phyloP scores from a whole-genome alignment of 2,888 invertebrate genomes.

The Euproctis similis region DNA sequence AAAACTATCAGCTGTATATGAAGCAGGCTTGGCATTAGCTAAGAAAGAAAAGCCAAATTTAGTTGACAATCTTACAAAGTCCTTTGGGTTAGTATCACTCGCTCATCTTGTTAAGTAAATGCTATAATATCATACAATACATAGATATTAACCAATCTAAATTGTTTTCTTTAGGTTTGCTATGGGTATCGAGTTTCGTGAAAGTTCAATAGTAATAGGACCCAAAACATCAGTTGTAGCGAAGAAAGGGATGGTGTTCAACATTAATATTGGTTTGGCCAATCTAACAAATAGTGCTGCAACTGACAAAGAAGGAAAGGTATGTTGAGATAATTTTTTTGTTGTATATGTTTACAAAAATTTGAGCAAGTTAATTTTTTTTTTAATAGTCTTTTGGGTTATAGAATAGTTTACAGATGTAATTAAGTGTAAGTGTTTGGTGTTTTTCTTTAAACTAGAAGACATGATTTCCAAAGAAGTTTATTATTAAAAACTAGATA shows the following conservation, averaged over 20 bases:
- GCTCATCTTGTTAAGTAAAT: too few relatives aligned
- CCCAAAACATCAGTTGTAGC: constrained; percentile 88
- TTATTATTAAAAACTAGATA: too few relatives aligned
- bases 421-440: too few relatives aligned
- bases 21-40: constrained; percentile 85
- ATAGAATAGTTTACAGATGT: too few relatives aligned
- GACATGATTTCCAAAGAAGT: too few relatives aligned
- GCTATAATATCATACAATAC: too few relatives aligned
- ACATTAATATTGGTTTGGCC: constrained; percentile 93
- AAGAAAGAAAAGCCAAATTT: constrained; percentile 91
- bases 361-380: too few relatives aligned
- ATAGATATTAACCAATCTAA: too few relatives aligned
- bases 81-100: constrained; percentile 85
- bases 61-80: constrained; percentile 93
- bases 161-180: constrained; percentile 79
- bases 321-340: too few relatives aligned
- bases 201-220: constrained; percentile 93
- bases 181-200: constrained; percentile 98
- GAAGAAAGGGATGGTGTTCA: constrained; percentile 97
- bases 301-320: constrained; percentile 90
- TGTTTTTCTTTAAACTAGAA: too few relatives aligned
- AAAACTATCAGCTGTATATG: constrained; percentile 91
- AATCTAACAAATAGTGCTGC: constrained; percentile 88
- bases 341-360: too few relatives aligned
- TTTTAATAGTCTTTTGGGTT: too few relatives aligned